These are phyloP conservation scores for Platycheirus rosarum DNA, from an alignment of 2,888 invertebrate species.

Conservation along the genomic window DNA sequence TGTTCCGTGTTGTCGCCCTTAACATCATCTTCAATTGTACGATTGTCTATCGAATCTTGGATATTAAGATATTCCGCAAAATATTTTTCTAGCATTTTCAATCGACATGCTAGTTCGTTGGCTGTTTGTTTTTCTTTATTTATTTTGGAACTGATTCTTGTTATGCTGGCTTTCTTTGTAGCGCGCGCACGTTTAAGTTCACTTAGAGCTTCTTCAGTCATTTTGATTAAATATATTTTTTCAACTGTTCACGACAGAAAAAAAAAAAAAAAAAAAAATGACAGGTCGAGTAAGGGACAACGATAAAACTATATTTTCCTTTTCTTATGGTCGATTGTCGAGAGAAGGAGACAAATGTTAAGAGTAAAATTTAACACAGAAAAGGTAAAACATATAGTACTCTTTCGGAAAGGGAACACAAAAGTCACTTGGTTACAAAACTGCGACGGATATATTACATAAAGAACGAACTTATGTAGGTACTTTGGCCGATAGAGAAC, in stretches of 20 bases:
- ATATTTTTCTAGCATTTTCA: conserved; percentile 30
- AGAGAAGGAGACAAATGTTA: not conserved
- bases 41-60: conserved; percentile 24
- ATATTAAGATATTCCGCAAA: not conserved
- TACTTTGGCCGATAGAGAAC: not conserved
- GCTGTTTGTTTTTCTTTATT: not conserved
- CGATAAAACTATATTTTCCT: not conserved
- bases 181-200: not conserved
- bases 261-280: not conserved
- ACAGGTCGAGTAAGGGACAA: not conserved
- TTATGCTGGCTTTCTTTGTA: conserved; percentile 1
- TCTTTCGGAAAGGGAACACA: no score
- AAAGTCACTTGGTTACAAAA: no score
- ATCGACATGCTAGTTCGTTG: not conserved
- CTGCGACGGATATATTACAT: no score
- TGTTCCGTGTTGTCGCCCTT: conserved; percentile 1
- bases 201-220: not conserved
- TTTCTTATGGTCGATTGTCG: not conserved
- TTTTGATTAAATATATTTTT: not conserved
- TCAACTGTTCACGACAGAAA: not conserved
- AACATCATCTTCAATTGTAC: not conserved
- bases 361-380: not conserved
- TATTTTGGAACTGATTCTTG: conserved; percentile 4
- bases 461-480: no score
- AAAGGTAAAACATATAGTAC: no score